Evolutionary conservation across 2,888 invertebrate species (phyloP).

Genomic region (Malacosoma neustria): DNA sequence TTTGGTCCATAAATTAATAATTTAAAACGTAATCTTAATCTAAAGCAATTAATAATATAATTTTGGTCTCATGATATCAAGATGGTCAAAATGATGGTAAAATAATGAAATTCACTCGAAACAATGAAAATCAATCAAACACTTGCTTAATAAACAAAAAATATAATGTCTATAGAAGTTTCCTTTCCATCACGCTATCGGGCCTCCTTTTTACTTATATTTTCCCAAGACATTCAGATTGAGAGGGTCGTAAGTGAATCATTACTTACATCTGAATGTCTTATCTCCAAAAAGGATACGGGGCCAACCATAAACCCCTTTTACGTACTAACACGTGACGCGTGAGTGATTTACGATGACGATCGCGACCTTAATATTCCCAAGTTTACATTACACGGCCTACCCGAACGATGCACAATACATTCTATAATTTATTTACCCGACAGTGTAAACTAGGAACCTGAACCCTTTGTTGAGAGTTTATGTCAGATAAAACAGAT

Average conservation of each 20-base stretch:
- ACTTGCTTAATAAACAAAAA: no score
- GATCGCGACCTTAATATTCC: conserved; percentile 43
- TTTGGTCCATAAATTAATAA: no score
- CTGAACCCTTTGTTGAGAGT: conserved; percentile 63
- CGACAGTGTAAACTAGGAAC: conserved; percentile 45
- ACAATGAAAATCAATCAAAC: no score
- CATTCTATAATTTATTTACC: conserved; percentile 65
- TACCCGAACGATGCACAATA: conserved; percentile 43
- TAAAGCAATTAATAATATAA: no score
- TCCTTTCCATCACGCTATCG: no score
- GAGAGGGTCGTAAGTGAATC: conserved; percentile 2
- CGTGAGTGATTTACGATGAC: conserved; percentile 54
- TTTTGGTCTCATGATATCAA: no score
- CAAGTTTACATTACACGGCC: conserved; percentile 60
- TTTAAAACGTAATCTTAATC: no score
- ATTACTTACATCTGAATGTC: conserved; percentile 28
- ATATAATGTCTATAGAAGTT: no score
- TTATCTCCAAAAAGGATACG: conserved; percentile 43
- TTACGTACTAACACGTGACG: conserved; percentile 43
- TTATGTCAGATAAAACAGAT: conserved; percentile 64
- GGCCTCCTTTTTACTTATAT: no score
- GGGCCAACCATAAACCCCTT: conserved; percentile 53
- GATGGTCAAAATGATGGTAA: no score
- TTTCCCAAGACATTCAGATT: background rate
- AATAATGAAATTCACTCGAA: no score